Percentiles rank a stretch among this genome's conserved stretches.
Evolutionary conservation across 2,888 invertebrate genomes (phyloP).

Genomic region (Hylaea fasciaria): DNA sequence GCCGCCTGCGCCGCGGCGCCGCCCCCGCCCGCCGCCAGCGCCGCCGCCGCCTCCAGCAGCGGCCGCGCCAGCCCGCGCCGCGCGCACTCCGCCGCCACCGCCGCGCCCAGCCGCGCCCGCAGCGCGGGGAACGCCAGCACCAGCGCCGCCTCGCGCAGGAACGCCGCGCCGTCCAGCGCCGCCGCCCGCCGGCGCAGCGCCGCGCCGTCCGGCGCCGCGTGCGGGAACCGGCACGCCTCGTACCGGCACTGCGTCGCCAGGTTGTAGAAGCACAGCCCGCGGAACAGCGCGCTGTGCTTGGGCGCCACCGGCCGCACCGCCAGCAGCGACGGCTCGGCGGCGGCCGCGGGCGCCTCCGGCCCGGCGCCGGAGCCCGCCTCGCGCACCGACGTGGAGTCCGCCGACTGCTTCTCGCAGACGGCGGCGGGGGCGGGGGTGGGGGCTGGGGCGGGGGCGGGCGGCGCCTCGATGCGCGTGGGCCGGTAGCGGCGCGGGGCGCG

Average conservation of each 20-base stretch:
- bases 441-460: too few relatives aligned
- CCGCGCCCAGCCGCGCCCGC: background rate
- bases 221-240: constrained; percentile 53
- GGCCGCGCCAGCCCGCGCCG: constrained; percentile 53
- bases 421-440: too few relatives aligned
- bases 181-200: constrained; percentile 42
- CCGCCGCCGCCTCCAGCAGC: constrained; percentile 43
- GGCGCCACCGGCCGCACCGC: background rate
- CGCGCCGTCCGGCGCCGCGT: constrained; percentile 39
- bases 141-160: constrained; percentile 62
- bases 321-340: background rate
- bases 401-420: constrained; percentile 21
- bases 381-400: constrained; percentile 19
- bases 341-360: background rate
- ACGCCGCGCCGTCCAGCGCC: constrained; percentile 45
- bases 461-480: constrained; percentile 54
- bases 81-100: background rate
- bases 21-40: background rate
- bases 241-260: constrained; percentile 56
- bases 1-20: constrained; percentile 30
- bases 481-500: constrained; percentile 47
- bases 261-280: constrained; percentile 61
- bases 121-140: background rate
- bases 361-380: background rate
- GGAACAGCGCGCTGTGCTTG: constrained; percentile 50